These are phyloP conservation scores for Coracopsis vasa DNA, from an alignment of 2,113 vertebrate species.

Conservation along the genomic window DNA sequence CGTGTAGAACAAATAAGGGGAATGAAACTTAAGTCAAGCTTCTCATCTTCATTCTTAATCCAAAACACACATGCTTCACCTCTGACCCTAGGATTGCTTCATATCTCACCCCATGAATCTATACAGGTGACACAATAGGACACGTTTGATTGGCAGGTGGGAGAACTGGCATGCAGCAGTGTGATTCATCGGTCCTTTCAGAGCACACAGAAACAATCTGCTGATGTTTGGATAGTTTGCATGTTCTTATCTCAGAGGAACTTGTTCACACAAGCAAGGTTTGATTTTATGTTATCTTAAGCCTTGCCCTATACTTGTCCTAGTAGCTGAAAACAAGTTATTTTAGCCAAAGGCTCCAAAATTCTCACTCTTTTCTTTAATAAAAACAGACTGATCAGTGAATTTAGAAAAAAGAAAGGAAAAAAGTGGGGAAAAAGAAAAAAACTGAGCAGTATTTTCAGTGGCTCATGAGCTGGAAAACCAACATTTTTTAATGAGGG, in stretches of 20 bases:
- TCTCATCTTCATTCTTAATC: background rate
- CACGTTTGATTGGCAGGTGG: slow-evolving; percentile 9
- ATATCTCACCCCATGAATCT: background rate
- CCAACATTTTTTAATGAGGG: slow-evolving; percentile 61
- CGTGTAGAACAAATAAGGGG: background rate
- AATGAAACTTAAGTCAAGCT: background rate
- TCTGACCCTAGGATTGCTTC: background rate
- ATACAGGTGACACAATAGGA: background rate
- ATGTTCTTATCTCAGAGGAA: slow-evolving; percentile 33
- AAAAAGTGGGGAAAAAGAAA: background rate
- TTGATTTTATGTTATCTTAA: slow-evolving; percentile 49
- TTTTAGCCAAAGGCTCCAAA: slow-evolving; percentile 51
- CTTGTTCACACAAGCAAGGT: slow-evolving; percentile 55
- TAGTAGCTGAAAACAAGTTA: slow-evolving; percentile 52
- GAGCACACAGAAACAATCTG: slow-evolving; percentile 7
- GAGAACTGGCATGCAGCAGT: background rate
- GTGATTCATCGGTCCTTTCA: background rate
- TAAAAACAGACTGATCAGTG: slow-evolving; percentile 10
- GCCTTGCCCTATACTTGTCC: slow-evolving; percentile 19
- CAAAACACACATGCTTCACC: background rate
- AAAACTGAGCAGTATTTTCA: slow-evolving; percentile 55
- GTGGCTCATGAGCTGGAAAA: slow-evolving; percentile 67
- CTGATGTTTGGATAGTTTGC: slow-evolving; percentile 42
- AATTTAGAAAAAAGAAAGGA: background rate
- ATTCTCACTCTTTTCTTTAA: background rate